Conservation (phyloP, 2,888 invertebrate species). For the Leucoma salicis region DNA sequence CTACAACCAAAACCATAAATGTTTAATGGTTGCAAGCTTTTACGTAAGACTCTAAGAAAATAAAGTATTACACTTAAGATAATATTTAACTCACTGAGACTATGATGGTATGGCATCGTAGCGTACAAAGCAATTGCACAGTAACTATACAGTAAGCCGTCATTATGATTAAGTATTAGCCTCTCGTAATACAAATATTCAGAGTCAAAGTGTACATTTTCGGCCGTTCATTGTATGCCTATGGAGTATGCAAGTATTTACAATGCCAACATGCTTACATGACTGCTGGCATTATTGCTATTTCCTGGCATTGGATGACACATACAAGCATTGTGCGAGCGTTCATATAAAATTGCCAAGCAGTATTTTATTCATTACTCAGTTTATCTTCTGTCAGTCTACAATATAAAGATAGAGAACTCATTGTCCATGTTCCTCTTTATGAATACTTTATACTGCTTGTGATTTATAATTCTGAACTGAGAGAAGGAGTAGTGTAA, state of each 20-base stretch:
- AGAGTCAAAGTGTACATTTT: too few relatives aligned
- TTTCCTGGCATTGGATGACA: slow-evolving; percentile 24
- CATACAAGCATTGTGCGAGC: slow-evolving; percentile 18
- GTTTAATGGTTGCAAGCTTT: too few relatives aligned
- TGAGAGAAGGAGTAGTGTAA: slow-evolving; percentile 3
- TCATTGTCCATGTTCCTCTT: slow-evolving; percentile 19
- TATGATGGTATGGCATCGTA: too few relatives aligned
- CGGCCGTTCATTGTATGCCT: too few relatives aligned
- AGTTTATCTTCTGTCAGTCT: slow-evolving; percentile 17
- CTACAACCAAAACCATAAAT: too few relatives aligned
- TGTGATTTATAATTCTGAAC: slow-evolving; percentile 8
- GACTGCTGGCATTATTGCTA: slow-evolving; percentile 12
- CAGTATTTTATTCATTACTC: slow-evolving; percentile 19
- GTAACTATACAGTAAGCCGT: too few relatives aligned
- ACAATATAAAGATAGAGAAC: slow-evolving; percentile 21
- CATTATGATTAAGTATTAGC: too few relatives aligned
- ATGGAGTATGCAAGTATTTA: background rate
- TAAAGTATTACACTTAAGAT: too few relatives aligned
- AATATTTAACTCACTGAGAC: too few relatives aligned
- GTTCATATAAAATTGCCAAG: slow-evolving; percentile 20
- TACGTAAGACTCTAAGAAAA: too few relatives aligned
- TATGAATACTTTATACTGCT: slow-evolving; percentile 18
- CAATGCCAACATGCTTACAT: slow-evolving; percentile 12
- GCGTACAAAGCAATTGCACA: too few relatives aligned
- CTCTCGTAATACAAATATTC: too few relatives aligned